phyloP scores from a whole-genome alignment of 2,888 invertebrate genomes.

The Nebria salina region DNA sequence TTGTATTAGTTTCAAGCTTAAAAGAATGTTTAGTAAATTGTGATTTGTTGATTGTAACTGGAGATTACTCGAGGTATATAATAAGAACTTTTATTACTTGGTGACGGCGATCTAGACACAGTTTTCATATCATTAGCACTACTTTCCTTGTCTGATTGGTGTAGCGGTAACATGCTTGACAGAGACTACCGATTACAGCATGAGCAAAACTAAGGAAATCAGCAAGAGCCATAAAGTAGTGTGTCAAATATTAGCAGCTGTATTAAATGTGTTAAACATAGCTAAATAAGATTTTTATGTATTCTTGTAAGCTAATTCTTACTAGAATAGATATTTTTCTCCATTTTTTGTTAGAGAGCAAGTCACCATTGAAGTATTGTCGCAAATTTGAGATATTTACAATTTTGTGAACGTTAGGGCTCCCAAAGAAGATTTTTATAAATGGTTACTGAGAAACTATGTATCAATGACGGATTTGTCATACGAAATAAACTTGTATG shows the following conservation, averaged over 20 bases:
- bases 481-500: conserved; percentile 64
- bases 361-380: conserved; percentile 51
- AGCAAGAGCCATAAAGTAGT: not conserved
- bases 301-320: not conserved
- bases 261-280: not conserved
- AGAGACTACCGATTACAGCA: no score
- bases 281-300: not conserved
- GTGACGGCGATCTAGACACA: not conserved
- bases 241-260: not conserved
- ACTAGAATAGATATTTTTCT: not conserved
- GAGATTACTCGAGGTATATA: conserved; percentile 59
- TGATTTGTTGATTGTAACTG: conserved; percentile 66
- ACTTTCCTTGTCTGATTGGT: no score
- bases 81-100: not conserved
- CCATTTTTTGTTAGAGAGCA: not conserved
- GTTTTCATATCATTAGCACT: no score
- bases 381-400: not conserved
- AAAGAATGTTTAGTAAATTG: conserved; percentile 63
- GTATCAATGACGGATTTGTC: conserved; percentile 62
- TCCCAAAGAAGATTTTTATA: conserved; percentile 52
- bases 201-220: no score
- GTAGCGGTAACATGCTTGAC: no score
- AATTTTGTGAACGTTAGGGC: conserved; percentile 47
- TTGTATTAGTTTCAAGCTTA: conserved; percentile 61
- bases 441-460: conserved; percentile 57